Evolutionary conservation across 2,888 invertebrate species (phyloP).

Genomic region (Sipha maydis): DNA sequence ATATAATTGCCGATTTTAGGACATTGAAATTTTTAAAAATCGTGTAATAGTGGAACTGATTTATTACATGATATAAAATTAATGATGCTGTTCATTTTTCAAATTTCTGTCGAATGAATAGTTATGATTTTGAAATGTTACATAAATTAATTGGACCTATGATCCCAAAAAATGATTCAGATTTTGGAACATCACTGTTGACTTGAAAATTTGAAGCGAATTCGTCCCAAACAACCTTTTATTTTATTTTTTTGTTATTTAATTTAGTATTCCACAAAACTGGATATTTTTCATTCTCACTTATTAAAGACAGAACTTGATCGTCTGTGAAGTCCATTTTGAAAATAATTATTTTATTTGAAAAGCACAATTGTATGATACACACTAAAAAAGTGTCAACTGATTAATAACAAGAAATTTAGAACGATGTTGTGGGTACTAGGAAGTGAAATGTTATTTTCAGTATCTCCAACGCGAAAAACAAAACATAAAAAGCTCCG

Average conservation of each 20-base stretch:
- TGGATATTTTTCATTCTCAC: constrained; percentile 6
- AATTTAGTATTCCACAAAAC: constrained; percentile 23
- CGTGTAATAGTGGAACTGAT: neutral
- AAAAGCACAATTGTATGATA: neutral
- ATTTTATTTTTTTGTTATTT: constrained; percentile 27
- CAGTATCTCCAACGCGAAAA: neutral
- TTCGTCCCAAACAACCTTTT: constrained; percentile 11
- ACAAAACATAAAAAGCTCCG: neutral
- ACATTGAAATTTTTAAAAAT: constrained; percentile 17
- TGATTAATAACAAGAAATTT: constrained; percentile 4
- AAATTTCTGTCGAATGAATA: too few species aligned
- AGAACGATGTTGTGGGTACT: neutral
- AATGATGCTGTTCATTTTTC: too few species aligned
- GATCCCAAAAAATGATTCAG: constrained; percentile 8
- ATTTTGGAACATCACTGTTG: constrained; percentile 9
- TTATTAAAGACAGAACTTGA: neutral
- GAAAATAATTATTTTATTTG: neutral
- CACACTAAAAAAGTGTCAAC: neutral
- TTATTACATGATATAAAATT: neutral
- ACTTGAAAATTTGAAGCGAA: neutral
- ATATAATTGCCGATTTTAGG: constrained; percentile 4
- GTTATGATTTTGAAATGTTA: constrained; percentile 10
- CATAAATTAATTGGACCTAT: constrained; percentile 11
- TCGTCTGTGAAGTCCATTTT: constrained; percentile 25
- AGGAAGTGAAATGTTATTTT: neutral